Evolutionary conservation across 1,140 invertebrate genomes (phyloP).

Genomic region (Hestina assimilis): DNA sequence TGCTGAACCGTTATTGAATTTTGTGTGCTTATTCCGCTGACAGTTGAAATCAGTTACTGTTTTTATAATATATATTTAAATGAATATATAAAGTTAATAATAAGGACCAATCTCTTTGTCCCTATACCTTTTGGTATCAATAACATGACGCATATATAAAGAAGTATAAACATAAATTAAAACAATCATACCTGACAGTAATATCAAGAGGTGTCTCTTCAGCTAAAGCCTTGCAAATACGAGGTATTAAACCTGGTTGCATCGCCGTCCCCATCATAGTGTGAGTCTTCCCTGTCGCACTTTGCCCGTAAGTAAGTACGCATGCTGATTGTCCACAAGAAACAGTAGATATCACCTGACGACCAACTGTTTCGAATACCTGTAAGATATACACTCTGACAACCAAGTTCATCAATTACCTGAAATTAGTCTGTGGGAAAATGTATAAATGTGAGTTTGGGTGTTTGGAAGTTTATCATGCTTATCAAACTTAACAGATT

Average conservation of each 20-base stretch:
- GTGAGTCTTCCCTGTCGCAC: conserved; percentile 88
- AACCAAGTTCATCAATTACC: neutral
- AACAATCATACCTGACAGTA: conserved; percentile 50
- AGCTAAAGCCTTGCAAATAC: conserved; percentile 74
- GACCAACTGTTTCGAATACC: conserved; percentile 84
- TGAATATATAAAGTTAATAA: too few species aligned
- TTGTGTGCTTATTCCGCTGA: too few species aligned
- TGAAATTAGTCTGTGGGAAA: too few species aligned
- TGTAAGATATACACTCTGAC: conserved; percentile 42
- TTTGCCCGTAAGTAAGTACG: conserved; percentile 89
- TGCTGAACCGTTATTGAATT: too few species aligned
- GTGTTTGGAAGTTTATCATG: too few species aligned
- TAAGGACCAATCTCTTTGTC: too few species aligned
- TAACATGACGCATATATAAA: too few species aligned
- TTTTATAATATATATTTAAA: too few species aligned
- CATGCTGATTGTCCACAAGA: conserved; percentile 81
- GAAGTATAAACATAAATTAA: too few species aligned
- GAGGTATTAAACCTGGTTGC: conserved; percentile 62
- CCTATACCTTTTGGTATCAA: too few species aligned
- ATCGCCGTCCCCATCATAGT: conserved; percentile 84
- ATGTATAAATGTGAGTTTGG: neutral
- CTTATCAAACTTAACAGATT: too few species aligned
- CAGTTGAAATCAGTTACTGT: too few species aligned
- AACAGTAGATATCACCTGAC: conserved; percentile 80
- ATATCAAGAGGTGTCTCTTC: conserved; percentile 45